Conservation (phyloP, 2,113 vertebrate species). For the Marmota flaviventris region DNA sequence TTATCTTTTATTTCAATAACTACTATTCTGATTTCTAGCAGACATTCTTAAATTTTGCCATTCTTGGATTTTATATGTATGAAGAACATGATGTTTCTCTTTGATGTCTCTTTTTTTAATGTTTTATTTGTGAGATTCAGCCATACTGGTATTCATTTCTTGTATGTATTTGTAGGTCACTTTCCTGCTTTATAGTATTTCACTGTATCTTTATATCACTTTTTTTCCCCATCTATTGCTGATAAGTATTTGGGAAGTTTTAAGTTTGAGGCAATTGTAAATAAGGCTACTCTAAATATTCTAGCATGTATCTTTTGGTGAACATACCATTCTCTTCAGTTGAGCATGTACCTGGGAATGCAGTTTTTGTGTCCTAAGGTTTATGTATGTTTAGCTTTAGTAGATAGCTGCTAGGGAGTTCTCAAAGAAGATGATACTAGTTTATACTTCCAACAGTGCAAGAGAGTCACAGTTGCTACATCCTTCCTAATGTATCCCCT, state of each 20-base stretch:
- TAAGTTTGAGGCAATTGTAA: neutral
- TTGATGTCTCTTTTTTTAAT: neutral
- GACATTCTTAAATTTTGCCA: neutral
- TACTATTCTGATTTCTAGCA: neutral
- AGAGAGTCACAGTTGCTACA: neutral
- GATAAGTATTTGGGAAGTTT: conserved; percentile 21
- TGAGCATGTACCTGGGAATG: neutral
- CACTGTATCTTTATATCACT: neutral
- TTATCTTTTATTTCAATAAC: neutral
- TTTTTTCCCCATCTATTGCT: neutral
- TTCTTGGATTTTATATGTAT: conserved; percentile 11
- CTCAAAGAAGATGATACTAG: neutral
- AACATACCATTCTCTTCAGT: neutral
- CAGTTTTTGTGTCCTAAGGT: neutral
- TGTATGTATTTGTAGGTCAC: neutral
- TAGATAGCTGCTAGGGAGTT: neutral
- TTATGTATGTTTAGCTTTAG: neutral
- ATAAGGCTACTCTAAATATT: neutral
- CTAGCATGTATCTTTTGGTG: neutral
- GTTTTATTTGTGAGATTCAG: neutral
- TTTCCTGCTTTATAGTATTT: neutral
- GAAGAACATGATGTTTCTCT: neutral
- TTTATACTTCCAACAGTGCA: neutral
- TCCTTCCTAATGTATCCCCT: neutral
- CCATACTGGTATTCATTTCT: neutral